Conservation (phyloP, 2,797 vertebrate species). For the Neopelma chrysocephalum region DNA sequence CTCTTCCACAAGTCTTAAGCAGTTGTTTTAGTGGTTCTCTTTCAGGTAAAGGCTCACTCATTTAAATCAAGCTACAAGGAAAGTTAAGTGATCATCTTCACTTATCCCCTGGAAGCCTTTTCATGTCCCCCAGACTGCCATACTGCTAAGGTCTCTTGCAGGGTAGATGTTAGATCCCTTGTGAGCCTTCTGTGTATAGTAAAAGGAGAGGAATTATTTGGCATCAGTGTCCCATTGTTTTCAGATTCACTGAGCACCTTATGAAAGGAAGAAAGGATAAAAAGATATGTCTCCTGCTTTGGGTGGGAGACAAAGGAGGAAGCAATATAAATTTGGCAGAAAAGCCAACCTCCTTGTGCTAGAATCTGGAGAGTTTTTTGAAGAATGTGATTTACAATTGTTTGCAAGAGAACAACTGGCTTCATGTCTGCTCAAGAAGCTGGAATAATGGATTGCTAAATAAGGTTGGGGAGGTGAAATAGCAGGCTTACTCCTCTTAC, state of each 20-base stretch:
- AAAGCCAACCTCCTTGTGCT: background rate
- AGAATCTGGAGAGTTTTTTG: background rate
- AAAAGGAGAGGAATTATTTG: background rate
- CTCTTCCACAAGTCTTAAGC: background rate
- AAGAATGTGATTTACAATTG: background rate
- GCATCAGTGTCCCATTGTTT: background rate
- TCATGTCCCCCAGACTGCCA: background rate
- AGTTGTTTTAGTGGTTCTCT: background rate
- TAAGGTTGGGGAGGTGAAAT: background rate
- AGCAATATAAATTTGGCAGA: background rate
- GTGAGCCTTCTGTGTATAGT: background rate
- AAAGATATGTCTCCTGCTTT: background rate
- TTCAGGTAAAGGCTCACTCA: background rate
- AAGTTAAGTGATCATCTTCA: background rate
- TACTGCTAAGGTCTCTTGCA: background rate
- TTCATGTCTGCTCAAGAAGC: background rate
- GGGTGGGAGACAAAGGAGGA: background rate
- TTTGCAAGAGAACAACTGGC: background rate
- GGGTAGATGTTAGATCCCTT: background rate
- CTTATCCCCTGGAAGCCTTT: background rate
- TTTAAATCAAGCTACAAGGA: background rate
- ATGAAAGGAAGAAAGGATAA: background rate
- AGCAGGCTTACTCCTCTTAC: background rate
- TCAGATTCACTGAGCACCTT: background rate
- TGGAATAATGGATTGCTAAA: background rate